Conservation (phyloP, 1,140 invertebrate species). For the Tetragnatha versicolor region DNA sequence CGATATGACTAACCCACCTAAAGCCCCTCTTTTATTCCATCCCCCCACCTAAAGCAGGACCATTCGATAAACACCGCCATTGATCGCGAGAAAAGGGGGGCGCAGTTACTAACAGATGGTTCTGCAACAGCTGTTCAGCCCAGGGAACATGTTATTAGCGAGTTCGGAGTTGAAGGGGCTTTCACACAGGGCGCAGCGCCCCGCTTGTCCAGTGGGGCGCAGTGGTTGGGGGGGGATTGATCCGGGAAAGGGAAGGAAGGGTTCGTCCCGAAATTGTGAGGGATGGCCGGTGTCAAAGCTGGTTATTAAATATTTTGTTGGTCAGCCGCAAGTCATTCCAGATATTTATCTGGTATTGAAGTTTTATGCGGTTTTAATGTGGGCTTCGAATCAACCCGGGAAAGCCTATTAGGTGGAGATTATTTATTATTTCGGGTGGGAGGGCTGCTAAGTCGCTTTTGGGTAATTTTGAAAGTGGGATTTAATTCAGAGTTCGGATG, state of each 20-base stretch:
- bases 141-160: conserved; percentile 53
- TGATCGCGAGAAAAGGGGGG: conserved; percentile 12
- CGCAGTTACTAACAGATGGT: conserved; percentile 40
- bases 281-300: conserved; percentile 3
- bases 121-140: conserved; percentile 50
- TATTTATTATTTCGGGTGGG: too few species aligned
- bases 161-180: conserved; percentile 25
- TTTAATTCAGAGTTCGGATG: too few species aligned
- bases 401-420: too few species aligned
- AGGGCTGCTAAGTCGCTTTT: too few species aligned
- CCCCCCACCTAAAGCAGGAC: neutral
- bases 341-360: too few species aligned
- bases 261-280: conserved; percentile 43
- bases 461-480: too few species aligned
- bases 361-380: too few species aligned
- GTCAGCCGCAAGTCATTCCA: conserved; percentile 19
- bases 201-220: conserved; percentile 37
- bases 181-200: neutral
- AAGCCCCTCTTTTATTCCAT: neutral
- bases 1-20: conserved; percentile 48
- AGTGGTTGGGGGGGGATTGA: conserved; percentile 30
- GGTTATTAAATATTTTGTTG: conserved; percentile 30
- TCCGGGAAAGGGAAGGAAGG: neutral
- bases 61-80: conserved; percentile 48
- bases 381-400: too few species aligned